Conservation (phyloP, 2,797 vertebrate species). For the Ctenosaura bakeri region DNA sequence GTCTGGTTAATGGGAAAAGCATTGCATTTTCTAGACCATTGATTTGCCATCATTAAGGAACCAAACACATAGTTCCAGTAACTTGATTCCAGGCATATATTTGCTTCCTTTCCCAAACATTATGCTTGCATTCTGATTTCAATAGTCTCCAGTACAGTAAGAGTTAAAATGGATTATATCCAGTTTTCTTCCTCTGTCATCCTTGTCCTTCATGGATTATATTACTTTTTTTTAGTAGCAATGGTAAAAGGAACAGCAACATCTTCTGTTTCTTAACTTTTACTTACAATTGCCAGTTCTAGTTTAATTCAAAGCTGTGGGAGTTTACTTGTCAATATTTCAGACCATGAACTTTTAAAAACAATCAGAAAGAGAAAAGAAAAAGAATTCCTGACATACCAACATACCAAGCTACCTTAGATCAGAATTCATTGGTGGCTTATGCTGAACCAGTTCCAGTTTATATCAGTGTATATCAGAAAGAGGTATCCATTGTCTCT, state of each 20-base stretch:
- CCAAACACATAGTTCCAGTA: constrained; percentile 46
- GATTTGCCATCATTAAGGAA: constrained; percentile 78
- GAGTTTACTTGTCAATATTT: neutral
- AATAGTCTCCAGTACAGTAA: constrained; percentile 41
- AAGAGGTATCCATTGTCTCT: no score
- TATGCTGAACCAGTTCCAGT: no score
- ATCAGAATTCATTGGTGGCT: no score
- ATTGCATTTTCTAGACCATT: constrained; percentile 83
- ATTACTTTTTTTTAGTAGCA: constrained; percentile 39
- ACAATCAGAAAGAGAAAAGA: neutral
- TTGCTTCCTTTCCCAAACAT: constrained; percentile 40
- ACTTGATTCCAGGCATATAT: constrained; percentile 60
- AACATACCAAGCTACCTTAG: neutral
- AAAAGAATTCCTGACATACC: neutral
- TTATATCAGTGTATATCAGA: no score
- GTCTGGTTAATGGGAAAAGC: constrained; percentile 81
- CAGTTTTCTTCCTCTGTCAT: constrained; percentile 30
- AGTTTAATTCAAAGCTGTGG: neutral
- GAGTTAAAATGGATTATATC: constrained; percentile 62
- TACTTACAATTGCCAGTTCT: neutral
- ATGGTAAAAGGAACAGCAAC: neutral
- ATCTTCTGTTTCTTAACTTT: neutral
- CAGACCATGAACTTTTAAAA: neutral
- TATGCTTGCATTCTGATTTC: constrained; percentile 43
- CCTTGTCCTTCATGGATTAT: constrained; percentile 45